These are phyloP conservation scores for Eristalinus sepulchralis DNA, from an alignment of 2,888 invertebrate genomes.

Conservation along the genomic window DNA sequence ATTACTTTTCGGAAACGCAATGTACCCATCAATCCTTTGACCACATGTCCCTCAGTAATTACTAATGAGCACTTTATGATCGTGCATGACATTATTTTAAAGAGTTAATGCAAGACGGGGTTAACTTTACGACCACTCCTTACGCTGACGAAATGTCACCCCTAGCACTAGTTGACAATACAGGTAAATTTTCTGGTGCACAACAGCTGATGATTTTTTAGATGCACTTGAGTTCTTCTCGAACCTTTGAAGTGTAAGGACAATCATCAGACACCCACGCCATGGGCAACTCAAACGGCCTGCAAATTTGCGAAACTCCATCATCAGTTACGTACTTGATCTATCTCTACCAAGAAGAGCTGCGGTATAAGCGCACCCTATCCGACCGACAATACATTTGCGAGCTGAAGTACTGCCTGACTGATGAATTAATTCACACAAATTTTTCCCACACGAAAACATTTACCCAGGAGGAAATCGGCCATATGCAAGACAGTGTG, in stretches of 20 bases:
- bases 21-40: too few species aligned
- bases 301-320: not conserved
- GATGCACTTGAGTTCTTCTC: not conserved
- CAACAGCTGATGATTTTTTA: not conserved
- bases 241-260: not conserved
- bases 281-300: not conserved
- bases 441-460: not conserved
- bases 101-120: too few species aligned
- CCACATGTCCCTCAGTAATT: too few species aligned
- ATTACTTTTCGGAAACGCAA: too few species aligned
- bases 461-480: constrained; percentile 21
- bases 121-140: too few species aligned
- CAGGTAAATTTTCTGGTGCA: not conserved
- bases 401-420: constrained; percentile 21
- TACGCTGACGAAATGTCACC: not conserved
- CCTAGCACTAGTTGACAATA: not conserved
- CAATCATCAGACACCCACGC: too few species aligned
- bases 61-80: too few species aligned
- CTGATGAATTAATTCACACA: constrained; percentile 26
- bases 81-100: too few species aligned
- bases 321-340: constrained; percentile 3
- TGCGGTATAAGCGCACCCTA: not conserved
- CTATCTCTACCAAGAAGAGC: constrained; percentile 5
- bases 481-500: constrained; percentile 53
- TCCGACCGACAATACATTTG: not conserved